These are phyloP conservation scores for Poecile atricapillus DNA, from an alignment of 2,113 vertebrate genomes.

Conservation along the genomic window DNA sequence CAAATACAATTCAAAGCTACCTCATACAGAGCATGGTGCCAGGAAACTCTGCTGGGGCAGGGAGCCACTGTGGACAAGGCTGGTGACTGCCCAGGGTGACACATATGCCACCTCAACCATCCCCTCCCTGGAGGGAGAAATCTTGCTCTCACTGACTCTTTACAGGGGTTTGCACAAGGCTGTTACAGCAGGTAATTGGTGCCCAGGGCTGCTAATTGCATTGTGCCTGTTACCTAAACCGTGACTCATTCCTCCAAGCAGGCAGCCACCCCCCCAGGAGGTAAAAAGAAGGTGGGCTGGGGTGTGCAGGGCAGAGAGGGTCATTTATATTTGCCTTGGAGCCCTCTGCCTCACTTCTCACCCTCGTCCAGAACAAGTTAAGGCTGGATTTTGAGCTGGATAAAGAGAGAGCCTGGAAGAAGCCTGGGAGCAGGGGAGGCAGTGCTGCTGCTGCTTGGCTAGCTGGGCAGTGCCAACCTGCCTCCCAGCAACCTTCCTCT, in stretches of 20 bases:
- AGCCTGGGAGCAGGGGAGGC: neutral
- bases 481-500: neutral
- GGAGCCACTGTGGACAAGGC: neutral
- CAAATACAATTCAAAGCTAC: neutral
- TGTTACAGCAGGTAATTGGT: slow-evolving; percentile 40
- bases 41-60: neutral
- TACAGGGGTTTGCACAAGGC: slow-evolving; percentile 1
- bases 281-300: neutral
- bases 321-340: neutral
- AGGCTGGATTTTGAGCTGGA: neutral
- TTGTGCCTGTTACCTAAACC: slow-evolving; percentile 23
- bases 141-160: neutral
- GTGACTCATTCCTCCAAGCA: slow-evolving; percentile 6
- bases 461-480: neutral
- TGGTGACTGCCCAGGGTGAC: neutral
- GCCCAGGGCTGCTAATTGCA: slow-evolving; percentile 35
- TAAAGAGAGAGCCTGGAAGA: neutral
- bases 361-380: neutral
- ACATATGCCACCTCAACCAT: accelerated
- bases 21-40: neutral
- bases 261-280: neutral
- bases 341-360: neutral
- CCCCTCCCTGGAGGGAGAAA: neutral
- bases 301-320: neutral
- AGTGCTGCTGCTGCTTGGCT: neutral